A percentile compares a stretch with the other conserved stretches of the same genome.
phyloP scores from a whole-genome alignment of 2,797 vertebrate species.

The Ctenopoma kingsleyae region DNA sequence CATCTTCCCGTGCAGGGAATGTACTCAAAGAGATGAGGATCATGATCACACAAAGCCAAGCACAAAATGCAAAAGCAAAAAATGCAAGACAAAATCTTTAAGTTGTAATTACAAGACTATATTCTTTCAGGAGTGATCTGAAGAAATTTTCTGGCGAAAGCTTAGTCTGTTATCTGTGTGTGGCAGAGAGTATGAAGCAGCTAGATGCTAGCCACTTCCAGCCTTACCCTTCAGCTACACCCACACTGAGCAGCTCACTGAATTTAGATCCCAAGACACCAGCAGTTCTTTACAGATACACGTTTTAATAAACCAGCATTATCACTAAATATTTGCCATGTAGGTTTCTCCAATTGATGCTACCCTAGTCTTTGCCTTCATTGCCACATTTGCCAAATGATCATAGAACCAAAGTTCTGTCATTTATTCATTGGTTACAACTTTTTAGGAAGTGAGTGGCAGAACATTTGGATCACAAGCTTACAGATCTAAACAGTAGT shows the following conservation, averaged over 20 bases:
- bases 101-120: neutral
- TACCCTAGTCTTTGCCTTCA: neutral
- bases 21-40: constrained; percentile 3
- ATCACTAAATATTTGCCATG: neutral
- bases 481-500: neutral
- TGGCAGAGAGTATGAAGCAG: constrained; percentile 14
- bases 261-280: constrained; percentile 32
- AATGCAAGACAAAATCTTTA: constrained; percentile 5
- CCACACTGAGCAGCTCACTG: constrained; percentile 24
- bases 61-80: constrained; percentile 16
- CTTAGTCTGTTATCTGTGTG: constrained; percentile 9
- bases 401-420: neutral
- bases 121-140: neutral
- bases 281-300: constrained; percentile 15
- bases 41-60: constrained; percentile 6
- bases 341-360: neutral
- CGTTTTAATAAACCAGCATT: neutral
- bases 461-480: no score
- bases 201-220: constrained; percentile 33
- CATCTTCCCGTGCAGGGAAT: constrained; percentile 13
- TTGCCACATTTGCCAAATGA: no score
- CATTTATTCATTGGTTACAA: neutral
- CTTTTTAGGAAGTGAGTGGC: no score
- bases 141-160: constrained; percentile 21
- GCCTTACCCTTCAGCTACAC: constrained; percentile 24